A percentile compares a stretch with the other conserved stretches of the same genome.
These are phyloP conservation scores for Neopipo cinnamomea DNA, from an alignment of 2,113 vertebrate species.

Conservation along the genomic window DNA sequence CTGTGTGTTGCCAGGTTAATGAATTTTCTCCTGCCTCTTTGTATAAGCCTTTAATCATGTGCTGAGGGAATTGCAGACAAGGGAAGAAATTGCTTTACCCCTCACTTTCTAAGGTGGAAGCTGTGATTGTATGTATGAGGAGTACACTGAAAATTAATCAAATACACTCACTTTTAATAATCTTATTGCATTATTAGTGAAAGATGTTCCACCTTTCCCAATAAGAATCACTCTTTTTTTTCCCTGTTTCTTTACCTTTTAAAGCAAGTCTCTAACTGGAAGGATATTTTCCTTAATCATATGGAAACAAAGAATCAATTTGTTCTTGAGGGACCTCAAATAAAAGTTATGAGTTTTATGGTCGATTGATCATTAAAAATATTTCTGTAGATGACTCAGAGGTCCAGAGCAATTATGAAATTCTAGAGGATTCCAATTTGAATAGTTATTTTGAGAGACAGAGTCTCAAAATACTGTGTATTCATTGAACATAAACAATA, in stretches of 20 bases:
- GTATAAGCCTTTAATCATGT: not conserved
- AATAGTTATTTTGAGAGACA: not conserved
- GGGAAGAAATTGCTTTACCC: not conserved
- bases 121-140: not conserved
- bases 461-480: not conserved
- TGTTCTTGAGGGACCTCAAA: constrained; percentile 44
- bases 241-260: not conserved
- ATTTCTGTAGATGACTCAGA: constrained; percentile 16
- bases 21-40: not conserved
- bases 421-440: not conserved
- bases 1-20: not conserved
- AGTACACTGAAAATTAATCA: not conserved
- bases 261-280: not conserved
- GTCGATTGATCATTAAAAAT: constrained; percentile 62
- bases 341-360: constrained; percentile 51
- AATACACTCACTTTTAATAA: not conserved
- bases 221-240: not conserved
- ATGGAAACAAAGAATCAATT: constrained; percentile 55
- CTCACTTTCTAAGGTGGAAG: not conserved
- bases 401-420: constrained; percentile 59
- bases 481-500: not conserved
- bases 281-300: constrained; percentile 33
- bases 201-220: not conserved
- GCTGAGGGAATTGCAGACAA: not conserved
- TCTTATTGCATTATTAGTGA: not conserved